Evolutionary conservation across 2,113 vertebrate genomes (phyloP).

Genomic region (Corythoichthys haematopterus): DNA sequence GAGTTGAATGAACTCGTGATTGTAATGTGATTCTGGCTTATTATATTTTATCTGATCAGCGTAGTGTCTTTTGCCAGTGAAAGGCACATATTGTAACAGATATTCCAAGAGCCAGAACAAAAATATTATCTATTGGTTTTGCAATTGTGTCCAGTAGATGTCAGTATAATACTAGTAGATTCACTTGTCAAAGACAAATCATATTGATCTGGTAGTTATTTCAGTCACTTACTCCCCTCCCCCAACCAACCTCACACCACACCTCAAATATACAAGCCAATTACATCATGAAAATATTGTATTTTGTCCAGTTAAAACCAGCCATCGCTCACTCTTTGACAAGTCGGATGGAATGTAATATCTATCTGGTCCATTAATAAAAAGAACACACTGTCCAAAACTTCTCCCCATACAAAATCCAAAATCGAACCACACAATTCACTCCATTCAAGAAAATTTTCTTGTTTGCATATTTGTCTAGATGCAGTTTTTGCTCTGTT

Average conservation of each 20-base stretch:
- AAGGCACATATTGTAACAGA: background rate
- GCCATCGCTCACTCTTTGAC: background rate
- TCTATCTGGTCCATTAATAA: too few relatives aligned
- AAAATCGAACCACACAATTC: background rate
- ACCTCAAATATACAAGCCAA: background rate
- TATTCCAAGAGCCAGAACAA: background rate
- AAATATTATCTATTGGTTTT: constrained; percentile 13
- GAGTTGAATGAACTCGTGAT: background rate
- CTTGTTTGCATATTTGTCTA: background rate
- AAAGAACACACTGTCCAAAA: too few relatives aligned
- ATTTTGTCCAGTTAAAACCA: background rate
- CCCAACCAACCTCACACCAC: background rate
- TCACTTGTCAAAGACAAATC: background rate
- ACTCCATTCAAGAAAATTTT: background rate
- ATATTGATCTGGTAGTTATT: background rate
- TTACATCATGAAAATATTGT: background rate
- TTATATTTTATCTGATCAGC: background rate
- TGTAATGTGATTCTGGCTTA: constrained; percentile 15
- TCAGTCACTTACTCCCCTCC: background rate
- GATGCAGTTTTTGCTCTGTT: background rate
- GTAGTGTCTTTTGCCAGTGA: background rate
- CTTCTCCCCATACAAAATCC: background rate
- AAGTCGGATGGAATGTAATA: background rate
- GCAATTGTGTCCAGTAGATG: constrained; percentile 45
- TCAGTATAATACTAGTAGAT: constrained; percentile 27